Percentiles rank a stretch among this genome's conserved stretches.
Conservation (phyloP, 1,140 invertebrate genomes). For the Brachionus rubens region DNA sequence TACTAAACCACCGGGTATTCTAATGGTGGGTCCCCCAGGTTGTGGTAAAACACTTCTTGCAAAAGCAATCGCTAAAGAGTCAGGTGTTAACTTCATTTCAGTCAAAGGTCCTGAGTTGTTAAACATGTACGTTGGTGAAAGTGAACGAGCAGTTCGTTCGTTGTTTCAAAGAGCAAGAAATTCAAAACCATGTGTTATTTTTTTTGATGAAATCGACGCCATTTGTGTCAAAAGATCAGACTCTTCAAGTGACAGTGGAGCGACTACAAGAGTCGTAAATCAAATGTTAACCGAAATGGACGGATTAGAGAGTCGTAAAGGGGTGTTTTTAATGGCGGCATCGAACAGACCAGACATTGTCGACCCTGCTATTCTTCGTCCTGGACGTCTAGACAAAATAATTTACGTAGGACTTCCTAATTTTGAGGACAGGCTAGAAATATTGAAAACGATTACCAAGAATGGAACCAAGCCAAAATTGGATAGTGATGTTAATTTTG, state of each 20-base stretch:
- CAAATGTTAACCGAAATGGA: slow-evolving; percentile 98
- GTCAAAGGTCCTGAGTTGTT: slow-evolving; percentile 93
- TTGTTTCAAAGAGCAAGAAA: slow-evolving; percentile 89
- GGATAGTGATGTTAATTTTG: slow-evolving; percentile 72
- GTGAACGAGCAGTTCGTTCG: slow-evolving; percentile 88
- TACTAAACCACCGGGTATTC: slow-evolving; percentile 73
- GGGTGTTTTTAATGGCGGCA: slow-evolving; percentile 88
- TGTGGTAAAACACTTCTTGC: slow-evolving; percentile 65
- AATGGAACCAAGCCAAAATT: slow-evolving; percentile 76
- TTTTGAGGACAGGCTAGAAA: slow-evolving; percentile 75
- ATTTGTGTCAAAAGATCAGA: slow-evolving; percentile 83
- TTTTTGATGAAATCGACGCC: slow-evolving; percentile 98
- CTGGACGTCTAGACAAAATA: slow-evolving; percentile 87
- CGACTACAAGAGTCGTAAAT: slow-evolving; percentile 75
- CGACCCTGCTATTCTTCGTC: slow-evolving; percentile 88
- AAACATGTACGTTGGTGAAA: slow-evolving; percentile 99
- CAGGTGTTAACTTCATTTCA: slow-evolving; percentile 91
- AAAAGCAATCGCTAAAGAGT: slow-evolving; percentile 85
- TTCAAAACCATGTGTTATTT: slow-evolving; percentile 95
- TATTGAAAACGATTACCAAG: slow-evolving; percentile 67
- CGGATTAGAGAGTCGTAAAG: slow-evolving; percentile 80
- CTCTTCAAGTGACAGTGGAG: slow-evolving; percentile 48
- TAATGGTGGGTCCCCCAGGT: slow-evolving; percentile 88
- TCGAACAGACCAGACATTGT: slow-evolving; percentile 95
- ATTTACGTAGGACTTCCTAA: slow-evolving; percentile 87